phyloP scores from a whole-genome alignment of 2,888 invertebrate genomes.

The Octodonta nipae region DNA sequence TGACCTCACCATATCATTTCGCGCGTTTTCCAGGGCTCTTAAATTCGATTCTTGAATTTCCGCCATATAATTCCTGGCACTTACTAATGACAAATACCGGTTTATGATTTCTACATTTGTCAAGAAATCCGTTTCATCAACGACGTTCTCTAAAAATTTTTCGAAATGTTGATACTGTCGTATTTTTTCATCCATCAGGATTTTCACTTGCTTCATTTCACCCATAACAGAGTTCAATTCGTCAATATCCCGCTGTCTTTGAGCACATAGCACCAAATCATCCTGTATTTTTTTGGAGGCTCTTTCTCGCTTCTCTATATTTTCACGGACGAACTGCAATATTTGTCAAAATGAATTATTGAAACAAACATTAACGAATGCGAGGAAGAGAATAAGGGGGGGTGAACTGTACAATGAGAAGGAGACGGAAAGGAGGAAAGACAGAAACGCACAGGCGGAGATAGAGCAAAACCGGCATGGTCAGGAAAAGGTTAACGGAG shows the following conservation, averaged over 20 bases:
- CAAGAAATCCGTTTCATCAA: conserved; percentile 42
- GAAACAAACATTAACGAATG: no score
- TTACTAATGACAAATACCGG: conserved; percentile 49
- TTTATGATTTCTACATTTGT: conserved; percentile 48
- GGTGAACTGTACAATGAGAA: no score
- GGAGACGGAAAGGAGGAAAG: no score
- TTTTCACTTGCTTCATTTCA: conserved; percentile 10
- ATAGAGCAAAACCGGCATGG: no score
- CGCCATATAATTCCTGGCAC: conserved; percentile 43
- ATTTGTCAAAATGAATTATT: no score
- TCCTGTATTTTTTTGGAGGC: conserved; percentile 45
- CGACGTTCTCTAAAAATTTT: conserved; percentile 46
- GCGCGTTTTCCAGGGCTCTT: conserved; percentile 41
- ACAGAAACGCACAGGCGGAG: no score
- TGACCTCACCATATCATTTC: conserved; percentile 39
- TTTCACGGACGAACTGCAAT: conserved; percentile 47
- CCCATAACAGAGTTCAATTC: conserved; percentile 5
- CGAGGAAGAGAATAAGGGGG: no score
- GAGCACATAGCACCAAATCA: conserved; percentile 39
- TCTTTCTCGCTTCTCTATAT: conserved; percentile 49
- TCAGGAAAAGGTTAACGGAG: no score
- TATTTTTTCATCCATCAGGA: conserved; percentile 41
- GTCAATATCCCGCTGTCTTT: conserved; percentile 37
- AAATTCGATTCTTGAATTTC: conserved; percentile 43
- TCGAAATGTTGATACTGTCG: conserved; percentile 46